A percentile compares a stretch with the other conserved stretches of the same genome.
phyloP scores from a whole-genome alignment of 1,140 invertebrate species.

The Chelonus insularis region DNA sequence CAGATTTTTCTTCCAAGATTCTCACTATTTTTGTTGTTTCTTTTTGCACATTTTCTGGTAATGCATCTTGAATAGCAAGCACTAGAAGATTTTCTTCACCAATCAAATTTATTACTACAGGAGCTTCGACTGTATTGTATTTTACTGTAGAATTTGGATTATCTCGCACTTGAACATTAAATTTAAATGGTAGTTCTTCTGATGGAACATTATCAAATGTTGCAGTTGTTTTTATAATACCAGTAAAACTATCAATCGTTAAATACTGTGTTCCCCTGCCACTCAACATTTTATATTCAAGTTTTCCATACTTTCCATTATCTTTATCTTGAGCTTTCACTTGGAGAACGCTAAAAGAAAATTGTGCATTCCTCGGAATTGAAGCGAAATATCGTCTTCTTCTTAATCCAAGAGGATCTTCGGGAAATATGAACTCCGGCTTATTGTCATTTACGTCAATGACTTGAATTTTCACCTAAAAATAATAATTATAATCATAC shows the following conservation, averaged over 20 bases:
- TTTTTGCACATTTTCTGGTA: slow-evolving; percentile 71
- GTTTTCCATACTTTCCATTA: slow-evolving; percentile 75
- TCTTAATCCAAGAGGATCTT: slow-evolving; percentile 51
- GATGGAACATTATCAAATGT: slow-evolving; percentile 70
- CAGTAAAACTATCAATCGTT: slow-evolving; percentile 71
- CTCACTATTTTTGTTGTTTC: slow-evolving; percentile 68
- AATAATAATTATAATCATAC: no score
- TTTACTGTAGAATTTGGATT: slow-evolving; percentile 68
- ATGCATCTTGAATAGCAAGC: slow-evolving; percentile 73
- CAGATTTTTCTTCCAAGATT: slow-evolving; percentile 74
- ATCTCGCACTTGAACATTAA: slow-evolving; percentile 75
- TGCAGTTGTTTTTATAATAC: slow-evolving; percentile 73
- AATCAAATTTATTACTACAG: slow-evolving; percentile 74
- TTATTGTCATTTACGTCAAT: slow-evolving; percentile 86
- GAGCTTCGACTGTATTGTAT: slow-evolving; percentile 66
- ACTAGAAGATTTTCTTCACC: slow-evolving; percentile 73
- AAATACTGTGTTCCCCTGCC: slow-evolving; percentile 72
- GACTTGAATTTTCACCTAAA: slow-evolving; percentile 76
- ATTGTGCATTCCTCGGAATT: slow-evolving; percentile 69
- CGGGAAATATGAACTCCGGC: slow-evolving; percentile 77
- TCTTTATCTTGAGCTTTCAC: slow-evolving; percentile 81
- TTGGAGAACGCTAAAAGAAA: slow-evolving; percentile 76
- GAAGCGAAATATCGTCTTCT: slow-evolving; percentile 72
- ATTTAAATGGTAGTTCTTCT: slow-evolving; percentile 70
- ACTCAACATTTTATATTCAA: slow-evolving; percentile 71